A percentile compares a stretch with the other conserved stretches of the same genome.
phyloP scores from a whole-genome alignment of 2,797 vertebrate species.

The Bovichtus diacanthus region DNA sequence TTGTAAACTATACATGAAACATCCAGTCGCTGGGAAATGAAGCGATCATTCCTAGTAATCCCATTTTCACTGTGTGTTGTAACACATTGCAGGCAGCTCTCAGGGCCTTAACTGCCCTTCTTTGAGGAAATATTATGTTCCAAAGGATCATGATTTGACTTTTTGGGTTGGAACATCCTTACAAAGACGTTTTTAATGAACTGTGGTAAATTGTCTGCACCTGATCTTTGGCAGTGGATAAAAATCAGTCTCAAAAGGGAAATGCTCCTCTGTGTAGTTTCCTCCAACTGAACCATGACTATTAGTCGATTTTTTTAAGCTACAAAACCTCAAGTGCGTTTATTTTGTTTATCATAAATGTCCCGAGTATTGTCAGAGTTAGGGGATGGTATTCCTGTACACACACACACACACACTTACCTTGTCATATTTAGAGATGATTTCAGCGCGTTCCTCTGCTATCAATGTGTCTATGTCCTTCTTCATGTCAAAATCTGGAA shows the following conservation, averaged over 20 bases:
- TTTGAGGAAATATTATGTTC: neutral
- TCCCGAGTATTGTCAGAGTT: neutral
- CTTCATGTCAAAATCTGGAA: constrained; percentile 93
- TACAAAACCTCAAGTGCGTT: neutral
- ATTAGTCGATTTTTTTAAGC: neutral
- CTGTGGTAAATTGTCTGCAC: neutral
- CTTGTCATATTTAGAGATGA: constrained; percentile 91
- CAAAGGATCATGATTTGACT: neutral
- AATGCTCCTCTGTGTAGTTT: neutral
- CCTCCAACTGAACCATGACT: neutral
- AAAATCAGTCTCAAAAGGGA: neutral
- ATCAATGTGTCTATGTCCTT: constrained; percentile 91
- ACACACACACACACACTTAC: constrained; percentile 76
- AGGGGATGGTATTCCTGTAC: neutral
- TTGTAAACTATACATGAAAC: neutral
- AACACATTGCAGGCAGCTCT: neutral
- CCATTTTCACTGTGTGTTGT: neutral
- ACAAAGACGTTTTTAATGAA: neutral
- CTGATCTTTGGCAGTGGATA: neutral
- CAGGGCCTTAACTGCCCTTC: neutral
- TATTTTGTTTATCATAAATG: neutral
- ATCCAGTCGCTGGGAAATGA: neutral
- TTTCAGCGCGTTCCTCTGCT: constrained; percentile 91
- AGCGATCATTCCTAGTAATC: neutral
- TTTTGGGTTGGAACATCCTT: neutral